Percentiles rank a stretch among this genome's conserved stretches.
Evolutionary conservation across 2,797 vertebrate species (phyloP).

Genomic region (Dendrocincla tyrannina): DNA sequence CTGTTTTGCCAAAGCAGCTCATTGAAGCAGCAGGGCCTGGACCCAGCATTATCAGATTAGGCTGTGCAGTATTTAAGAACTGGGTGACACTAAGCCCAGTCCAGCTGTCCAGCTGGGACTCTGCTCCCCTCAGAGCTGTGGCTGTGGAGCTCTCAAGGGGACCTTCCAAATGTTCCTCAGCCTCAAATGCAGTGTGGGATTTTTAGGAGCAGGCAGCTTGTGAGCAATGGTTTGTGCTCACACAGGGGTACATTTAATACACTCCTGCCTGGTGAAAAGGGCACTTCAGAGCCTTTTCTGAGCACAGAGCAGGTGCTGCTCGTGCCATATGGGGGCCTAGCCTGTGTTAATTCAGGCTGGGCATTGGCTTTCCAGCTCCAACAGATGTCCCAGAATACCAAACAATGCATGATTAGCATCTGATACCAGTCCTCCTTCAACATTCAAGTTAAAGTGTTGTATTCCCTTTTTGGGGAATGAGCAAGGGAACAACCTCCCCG

Average conservation of each 20-base stretch:
- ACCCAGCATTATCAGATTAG: not conserved
- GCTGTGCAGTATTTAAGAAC: not conserved
- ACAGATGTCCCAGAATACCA: not conserved
- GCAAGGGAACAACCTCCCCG: not conserved
- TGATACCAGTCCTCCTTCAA: not conserved
- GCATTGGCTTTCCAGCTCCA: not conserved
- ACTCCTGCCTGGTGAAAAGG: not conserved
- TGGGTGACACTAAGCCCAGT: not conserved
- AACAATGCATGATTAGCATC: not conserved
- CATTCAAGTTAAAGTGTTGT: not conserved
- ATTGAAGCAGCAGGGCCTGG: not conserved
- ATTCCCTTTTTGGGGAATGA: not conserved
- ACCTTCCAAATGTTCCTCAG: not conserved
- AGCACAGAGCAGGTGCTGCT: not conserved
- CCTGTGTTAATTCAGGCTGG: not conserved
- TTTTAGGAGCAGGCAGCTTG: not conserved
- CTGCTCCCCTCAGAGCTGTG: not conserved
- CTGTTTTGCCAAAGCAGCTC: not conserved
- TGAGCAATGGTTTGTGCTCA: accelerated
- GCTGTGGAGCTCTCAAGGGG: not conserved
- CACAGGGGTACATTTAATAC: not conserved
- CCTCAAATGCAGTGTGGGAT: accelerated
- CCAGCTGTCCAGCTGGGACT: not conserved
- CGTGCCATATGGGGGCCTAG: accelerated
- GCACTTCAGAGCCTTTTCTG: not conserved